Conservation (phyloP, 1,140 invertebrate species). For the Lordiphosa stackelbergi region DNA sequence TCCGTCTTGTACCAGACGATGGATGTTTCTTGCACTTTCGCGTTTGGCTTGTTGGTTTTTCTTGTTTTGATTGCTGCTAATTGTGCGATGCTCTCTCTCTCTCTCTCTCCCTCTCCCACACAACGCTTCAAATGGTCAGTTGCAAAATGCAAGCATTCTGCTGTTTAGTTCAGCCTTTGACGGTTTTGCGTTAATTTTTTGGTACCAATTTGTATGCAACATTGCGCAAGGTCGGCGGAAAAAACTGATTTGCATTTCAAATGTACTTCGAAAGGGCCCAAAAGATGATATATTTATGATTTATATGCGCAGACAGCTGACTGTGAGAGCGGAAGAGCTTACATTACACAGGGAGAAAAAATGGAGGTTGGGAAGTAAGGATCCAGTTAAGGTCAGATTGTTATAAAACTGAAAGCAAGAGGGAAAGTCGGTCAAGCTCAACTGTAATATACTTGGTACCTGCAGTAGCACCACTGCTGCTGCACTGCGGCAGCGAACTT, state of each 20-base stretch:
- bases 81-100: conserved; percentile 7
- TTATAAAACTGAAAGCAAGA: too few relatives aligned
- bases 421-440: too few relatives aligned
- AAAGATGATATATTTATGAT: conserved; percentile 1
- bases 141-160: conserved; percentile 32
- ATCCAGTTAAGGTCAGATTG: too few relatives aligned
- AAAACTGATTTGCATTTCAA: conserved; percentile 46
- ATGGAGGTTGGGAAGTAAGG: too few relatives aligned
- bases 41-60: conserved; percentile 26
- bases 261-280: conserved; percentile 23
- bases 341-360: conserved; percentile 1
- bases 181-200: conserved; percentile 2
- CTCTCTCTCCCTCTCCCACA: conserved; percentile 18
- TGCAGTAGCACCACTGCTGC: too few relatives aligned
- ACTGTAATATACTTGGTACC: too few relatives aligned
- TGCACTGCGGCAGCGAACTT: too few relatives aligned
- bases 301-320: conserved; percentile 9
- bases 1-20: conserved; percentile 7
- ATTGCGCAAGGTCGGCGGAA: conserved; percentile 25
- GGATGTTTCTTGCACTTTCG: conserved; percentile 24
- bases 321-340: not conserved
- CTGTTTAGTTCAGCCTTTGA: not conserved
- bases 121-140: conserved; percentile 6
- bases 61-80: conserved; percentile 25
- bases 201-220: conserved; percentile 31